Evolutionary conservation across 2,888 invertebrate species (phyloP), one percentile per base, ranked within the genome.

Genomic region (Xestoiulus laeticollis): DNA sequence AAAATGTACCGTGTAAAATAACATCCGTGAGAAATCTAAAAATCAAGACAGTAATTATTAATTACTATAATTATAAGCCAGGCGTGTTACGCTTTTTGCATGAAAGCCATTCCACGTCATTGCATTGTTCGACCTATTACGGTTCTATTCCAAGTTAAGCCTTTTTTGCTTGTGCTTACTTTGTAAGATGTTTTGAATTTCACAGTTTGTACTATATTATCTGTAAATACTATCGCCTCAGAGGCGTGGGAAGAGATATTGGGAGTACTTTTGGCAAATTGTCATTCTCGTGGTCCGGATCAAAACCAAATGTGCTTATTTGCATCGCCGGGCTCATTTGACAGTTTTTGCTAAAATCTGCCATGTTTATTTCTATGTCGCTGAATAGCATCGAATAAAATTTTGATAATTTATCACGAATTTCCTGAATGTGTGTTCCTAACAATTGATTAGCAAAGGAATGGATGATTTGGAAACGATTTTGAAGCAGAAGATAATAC

Each of bases 381-480:
- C 84, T 84, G 84, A 38, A 84, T 90, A 90, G 90, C 91, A 91
- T 91, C 91, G 90, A 91, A 91, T 91, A 91, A 91, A 91, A 90
- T 91, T 91, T 91, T 91, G 91, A 91, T 91, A 91, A 91, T 91
- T 91, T 91, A 91, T 90, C 90, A 91, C 90, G 89, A 90, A 88
- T 33, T 44, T 87, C 32, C 44, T 84, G 84, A 84, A 33, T 84
- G 84, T 43, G 43, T 84, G 84, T 84, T 33, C 84, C 22, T 68
- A 22, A 68, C 19, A 68, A 8, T 22, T 68, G 22, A 68, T 26
- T 26, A 22, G n/a, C 53, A 59, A 59, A 59, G 2, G 5, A 38
- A 38, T 8, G 16, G 19, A 59, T n/a, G n/a, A 59, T 19, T 59
- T 59, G 53, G 38, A 38, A 38, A 38, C 38, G 38, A 5, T 38